Conservation (phyloP, 2,797 vertebrate genomes). For the Nannoperca obscura region DNA sequence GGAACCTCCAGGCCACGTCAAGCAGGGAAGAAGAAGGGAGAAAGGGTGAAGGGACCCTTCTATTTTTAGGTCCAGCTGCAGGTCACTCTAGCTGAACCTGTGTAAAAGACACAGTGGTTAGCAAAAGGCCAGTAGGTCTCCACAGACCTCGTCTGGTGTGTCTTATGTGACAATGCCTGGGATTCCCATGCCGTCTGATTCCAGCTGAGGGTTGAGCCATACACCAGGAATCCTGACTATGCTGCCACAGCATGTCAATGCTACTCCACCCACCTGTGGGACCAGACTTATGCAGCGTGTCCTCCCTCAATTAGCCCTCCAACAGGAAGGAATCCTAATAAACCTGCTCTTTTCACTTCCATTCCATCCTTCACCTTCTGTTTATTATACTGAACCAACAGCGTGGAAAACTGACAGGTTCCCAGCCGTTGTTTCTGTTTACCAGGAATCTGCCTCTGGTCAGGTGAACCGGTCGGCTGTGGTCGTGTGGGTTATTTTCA, state of each 20-base stretch:
- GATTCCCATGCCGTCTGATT: conserved; percentile 65
- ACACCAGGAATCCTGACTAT: conserved; percentile 76
- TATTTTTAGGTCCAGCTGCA: conserved; percentile 40
- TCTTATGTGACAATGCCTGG: conserved; percentile 30
- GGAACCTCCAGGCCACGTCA: conserved; percentile 16
- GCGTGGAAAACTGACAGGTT: conserved; percentile 82
- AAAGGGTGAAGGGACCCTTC: background rate
- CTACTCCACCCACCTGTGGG: conserved; percentile 76
- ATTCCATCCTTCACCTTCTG: conserved; percentile 78
- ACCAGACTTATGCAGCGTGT: conserved; percentile 47
- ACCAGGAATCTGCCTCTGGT: conserved; percentile 78
- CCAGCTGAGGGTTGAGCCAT: conserved; percentile 65
- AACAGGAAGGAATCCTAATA: conserved; percentile 80
- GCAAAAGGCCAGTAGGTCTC: conserved; percentile 15
- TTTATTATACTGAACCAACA: conserved; percentile 71
- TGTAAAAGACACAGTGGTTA: conserved; percentile 19
- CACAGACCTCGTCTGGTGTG: conserved; percentile 8
- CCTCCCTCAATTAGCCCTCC: conserved; percentile 71
- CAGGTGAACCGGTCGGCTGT: conserved; percentile 56
- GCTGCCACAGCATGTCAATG: conserved; percentile 64
- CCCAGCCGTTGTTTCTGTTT: conserved; percentile 70
- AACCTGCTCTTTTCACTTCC: conserved; percentile 84
- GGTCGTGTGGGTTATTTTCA: conserved; percentile 52
- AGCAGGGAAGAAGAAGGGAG: conserved; percentile 7
- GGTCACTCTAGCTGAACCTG: conserved; percentile 13